Evolutionary conservation across 2,888 invertebrate species (phyloP), one percentile per base, ranked within the genome.

Genomic region (Diachrysia chrysitis): DNA sequence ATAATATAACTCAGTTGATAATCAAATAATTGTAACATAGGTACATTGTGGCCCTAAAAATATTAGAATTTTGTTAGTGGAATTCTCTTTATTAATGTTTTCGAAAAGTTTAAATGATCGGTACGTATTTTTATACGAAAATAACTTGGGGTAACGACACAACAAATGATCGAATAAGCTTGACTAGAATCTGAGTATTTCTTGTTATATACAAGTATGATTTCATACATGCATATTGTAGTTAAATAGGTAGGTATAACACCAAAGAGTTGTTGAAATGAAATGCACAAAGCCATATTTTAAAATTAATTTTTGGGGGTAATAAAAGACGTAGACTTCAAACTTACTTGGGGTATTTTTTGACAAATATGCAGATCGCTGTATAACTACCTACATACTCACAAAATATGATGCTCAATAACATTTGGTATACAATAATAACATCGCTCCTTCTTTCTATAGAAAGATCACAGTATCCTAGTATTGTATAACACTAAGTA

Each of bases 401-500:
- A 51, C 14, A 21, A 48, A 17, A 19, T 46, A 46, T 48, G 10
- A 48, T 19, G 48, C 17, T 19, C 7, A 48, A 51, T 21, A 51
- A 51, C 48, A 19, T 51, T 51, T 21, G 48, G 19, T 51, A 51
- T 19, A 51, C 48, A 51, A 51, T 51, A 4, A 56, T 42, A 58
- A 54, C 23, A 25, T 25, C 58, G 29, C 23, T 21, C 29, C 42
- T 21, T n/a, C 46, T 64, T 59, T 56, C 53, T 63, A 16, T 9
- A 10, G 17, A 23, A 66, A 60, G 54, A 54, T 23, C 54, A 21
- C 55, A 37, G 51, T 37, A 58, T 23, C 65, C 54, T 63, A 12
- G 32, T 63, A 48, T 74, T 48, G 58, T 37, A 59, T 59, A 21
- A 48, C 56, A 54, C 23, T 51, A 58, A 62, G 66, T 51, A 37